A percentile compares a stretch with the other conserved stretches of the same genome.
phyloP scores from a whole-genome alignment of 1,140 invertebrate species.

The Thrips palmi region DNA sequence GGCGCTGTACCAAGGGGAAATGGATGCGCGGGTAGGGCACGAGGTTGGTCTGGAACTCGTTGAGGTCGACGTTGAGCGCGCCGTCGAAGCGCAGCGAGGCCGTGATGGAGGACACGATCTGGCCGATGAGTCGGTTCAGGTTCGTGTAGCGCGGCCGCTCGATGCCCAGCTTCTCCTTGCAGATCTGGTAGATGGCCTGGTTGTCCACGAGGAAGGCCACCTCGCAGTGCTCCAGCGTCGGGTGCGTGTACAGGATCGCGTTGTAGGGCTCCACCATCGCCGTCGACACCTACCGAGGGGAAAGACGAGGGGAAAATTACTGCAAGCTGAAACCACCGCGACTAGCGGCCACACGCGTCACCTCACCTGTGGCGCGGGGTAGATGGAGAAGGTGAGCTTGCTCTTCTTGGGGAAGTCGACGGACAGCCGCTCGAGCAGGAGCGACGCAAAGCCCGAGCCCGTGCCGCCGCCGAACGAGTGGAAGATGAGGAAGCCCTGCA shows the following conservation, averaged over 20 bases:
- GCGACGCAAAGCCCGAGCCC: conserved; percentile 51
- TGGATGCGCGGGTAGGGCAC: conserved; percentile 52
- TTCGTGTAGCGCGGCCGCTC: conserved; percentile 63
- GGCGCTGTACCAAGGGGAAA: conserved; percentile 27
- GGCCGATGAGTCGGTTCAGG: conserved; percentile 52
- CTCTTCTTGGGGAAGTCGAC: conserved; percentile 51
- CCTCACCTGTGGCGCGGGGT: conserved; percentile 50
- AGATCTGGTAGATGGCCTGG: conserved; percentile 71
- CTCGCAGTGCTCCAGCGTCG: conserved; percentile 59
- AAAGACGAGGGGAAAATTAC: neutral
- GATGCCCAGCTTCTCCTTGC: conserved; percentile 45
- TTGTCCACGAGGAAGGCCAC: conserved; percentile 75
- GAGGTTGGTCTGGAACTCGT: conserved; percentile 50
- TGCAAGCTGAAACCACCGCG: conserved; percentile 8
- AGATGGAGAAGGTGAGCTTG: conserved; percentile 58
- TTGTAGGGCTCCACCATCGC: conserved; percentile 84
- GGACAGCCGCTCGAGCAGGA: conserved; percentile 48
- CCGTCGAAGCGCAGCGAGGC: conserved; percentile 49
- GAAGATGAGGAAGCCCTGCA: conserved; percentile 40
- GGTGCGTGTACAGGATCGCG: conserved; percentile 60
- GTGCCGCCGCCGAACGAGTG: conserved; percentile 41
- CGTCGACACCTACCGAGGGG: conserved; percentile 36
- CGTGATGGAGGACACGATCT: conserved; percentile 30
- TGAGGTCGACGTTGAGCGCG: conserved; percentile 47
- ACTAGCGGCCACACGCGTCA: conserved; percentile 3